Conservation (phyloP, 2,888 invertebrate genomes). For the Gasteruption jaculator region DNA sequence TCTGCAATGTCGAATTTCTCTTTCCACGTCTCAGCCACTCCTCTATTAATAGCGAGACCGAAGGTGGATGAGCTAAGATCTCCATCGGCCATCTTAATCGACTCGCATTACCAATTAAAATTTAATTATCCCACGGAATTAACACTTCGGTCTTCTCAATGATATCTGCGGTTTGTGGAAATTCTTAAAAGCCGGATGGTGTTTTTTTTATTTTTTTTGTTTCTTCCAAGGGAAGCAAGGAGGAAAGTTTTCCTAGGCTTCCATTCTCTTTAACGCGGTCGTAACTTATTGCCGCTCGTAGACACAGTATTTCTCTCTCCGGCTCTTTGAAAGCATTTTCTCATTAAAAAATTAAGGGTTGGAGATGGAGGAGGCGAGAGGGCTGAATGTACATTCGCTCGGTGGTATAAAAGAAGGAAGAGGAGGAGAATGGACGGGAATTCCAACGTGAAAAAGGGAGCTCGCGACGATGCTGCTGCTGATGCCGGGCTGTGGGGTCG, state of each 20-base stretch:
- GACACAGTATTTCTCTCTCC: constrained; percentile 49
- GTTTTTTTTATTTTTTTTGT: too few species aligned
- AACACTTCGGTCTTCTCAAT: too few species aligned
- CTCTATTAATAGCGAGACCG: constrained; percentile 8
- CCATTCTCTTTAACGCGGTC: constrained; percentile 39
- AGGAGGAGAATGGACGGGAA: constrained; percentile 9
- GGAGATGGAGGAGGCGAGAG: constrained; percentile 24
- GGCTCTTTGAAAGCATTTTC: constrained; percentile 63
- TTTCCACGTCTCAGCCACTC: background rate
- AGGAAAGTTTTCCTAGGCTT: constrained; percentile 21
- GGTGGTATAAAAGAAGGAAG: constrained; percentile 9
- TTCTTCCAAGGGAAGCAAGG: constrained; percentile 19
- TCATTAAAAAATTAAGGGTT: constrained; percentile 59
- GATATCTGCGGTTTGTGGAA: too few species aligned
- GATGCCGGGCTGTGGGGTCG: constrained; percentile 27
- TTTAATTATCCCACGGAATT: constrained; percentile 42
- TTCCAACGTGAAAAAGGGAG: constrained; percentile 20
- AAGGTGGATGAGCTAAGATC: constrained; percentile 18
- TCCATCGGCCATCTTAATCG: constrained; percentile 41
- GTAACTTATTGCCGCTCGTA: constrained; percentile 50
- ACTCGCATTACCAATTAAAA: constrained; percentile 48
- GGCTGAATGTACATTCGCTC: too few species aligned
- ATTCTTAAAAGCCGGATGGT: too few species aligned
- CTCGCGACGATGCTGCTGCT: constrained; percentile 24
- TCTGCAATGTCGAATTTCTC: background rate